These are phyloP conservation scores for Sphaeridia pumilis DNA, from an alignment of 2,888 invertebrate genomes.

Conservation along the genomic window DNA sequence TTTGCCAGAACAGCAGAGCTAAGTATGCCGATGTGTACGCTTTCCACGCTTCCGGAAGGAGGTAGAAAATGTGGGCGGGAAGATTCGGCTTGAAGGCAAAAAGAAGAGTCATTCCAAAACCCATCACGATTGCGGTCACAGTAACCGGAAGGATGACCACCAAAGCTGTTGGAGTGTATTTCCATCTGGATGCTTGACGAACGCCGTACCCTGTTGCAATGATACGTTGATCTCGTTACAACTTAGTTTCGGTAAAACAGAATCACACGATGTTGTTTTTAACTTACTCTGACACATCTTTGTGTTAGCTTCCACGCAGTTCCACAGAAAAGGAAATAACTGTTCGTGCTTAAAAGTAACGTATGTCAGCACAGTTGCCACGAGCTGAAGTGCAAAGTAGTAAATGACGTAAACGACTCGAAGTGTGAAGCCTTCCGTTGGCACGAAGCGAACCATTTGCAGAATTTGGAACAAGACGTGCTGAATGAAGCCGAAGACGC, in stretches of 20 bases:
- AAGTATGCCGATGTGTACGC: not conserved
- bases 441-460: not conserved
- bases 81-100: not conserved
- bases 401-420: not conserved
- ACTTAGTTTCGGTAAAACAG: not conserved
- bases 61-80: not conserved
- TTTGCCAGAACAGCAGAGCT: not conserved
- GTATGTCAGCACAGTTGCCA: not conserved
- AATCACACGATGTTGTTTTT: not conserved
- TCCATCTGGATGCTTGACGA: not conserved
- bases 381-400: not conserved
- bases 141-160: not conserved
- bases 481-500: not conserved
- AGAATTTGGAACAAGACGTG: not conserved
- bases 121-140: not conserved
- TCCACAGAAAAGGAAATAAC: not conserved
- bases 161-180: too few relatives aligned
- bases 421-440: not conserved
- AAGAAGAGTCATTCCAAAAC: not conserved
- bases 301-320: not conserved
- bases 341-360: not conserved
- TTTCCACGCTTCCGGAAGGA: not conserved
- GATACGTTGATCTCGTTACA: too few relatives aligned
- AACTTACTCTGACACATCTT: not conserved
- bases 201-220: not conserved